A percentile compares a stretch with the other conserved stretches of the same genome.
Conservation (phyloP, 1,140 invertebrate genomes). For the Lucilia cuprina region DNA sequence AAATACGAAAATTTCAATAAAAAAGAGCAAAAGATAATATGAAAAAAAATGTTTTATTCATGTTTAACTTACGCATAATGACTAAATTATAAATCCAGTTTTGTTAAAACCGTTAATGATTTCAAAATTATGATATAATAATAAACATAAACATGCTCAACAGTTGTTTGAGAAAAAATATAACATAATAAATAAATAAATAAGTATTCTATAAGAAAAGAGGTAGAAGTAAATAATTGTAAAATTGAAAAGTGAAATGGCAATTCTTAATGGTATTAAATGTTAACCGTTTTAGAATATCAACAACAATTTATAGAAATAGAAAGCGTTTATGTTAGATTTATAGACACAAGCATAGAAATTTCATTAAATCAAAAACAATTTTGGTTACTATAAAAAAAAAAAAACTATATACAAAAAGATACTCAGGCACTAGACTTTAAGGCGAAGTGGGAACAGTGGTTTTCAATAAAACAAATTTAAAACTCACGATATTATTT, state of each 20-base stretch:
- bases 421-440: background rate
- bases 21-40: too few relatives aligned
- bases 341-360: background rate
- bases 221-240: background rate
- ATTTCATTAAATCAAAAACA: background rate
- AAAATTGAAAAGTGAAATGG: background rate
- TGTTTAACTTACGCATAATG: background rate
- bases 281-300: background rate
- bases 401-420: background rate
- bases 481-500: too few relatives aligned
- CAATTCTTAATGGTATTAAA: background rate
- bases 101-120: background rate
- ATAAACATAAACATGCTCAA: background rate
- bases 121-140: background rate
- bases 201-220: background rate
- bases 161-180: background rate
- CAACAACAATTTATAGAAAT: background rate
- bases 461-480: too few relatives aligned
- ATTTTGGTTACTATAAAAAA: background rate
- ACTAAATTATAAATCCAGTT: constrained; percentile 3
- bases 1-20: too few relatives aligned
- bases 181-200: background rate
- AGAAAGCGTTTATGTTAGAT: background rate
- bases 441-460: background rate
- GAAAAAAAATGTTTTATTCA: background rate